These are phyloP conservation scores for Rhagophthalmus giganteus DNA, from an alignment of 2,888 invertebrate genomes.

Conservation along the genomic window DNA sequence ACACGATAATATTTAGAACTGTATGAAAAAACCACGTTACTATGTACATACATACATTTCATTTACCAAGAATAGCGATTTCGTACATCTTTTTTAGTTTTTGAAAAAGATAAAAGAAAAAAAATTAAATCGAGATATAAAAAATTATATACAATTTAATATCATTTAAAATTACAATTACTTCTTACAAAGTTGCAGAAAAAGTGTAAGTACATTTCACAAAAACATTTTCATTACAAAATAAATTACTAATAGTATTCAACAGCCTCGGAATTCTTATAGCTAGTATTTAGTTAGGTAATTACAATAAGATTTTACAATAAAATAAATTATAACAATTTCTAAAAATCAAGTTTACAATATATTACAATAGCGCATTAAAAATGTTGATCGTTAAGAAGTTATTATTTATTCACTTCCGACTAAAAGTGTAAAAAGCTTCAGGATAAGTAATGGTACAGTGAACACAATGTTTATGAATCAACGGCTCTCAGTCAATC, in stretches of 20 bases:
- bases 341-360: conserved; percentile 28
- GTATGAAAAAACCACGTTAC: conserved; percentile 5
- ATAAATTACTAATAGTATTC: conserved; percentile 53
- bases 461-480: conserved; percentile 23
- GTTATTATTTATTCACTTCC: conserved; percentile 6
- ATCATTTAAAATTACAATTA: conserved; percentile 28
- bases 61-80: no score
- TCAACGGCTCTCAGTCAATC: conserved; percentile 2
- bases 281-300: conserved; percentile 46
- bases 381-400: conserved; percentile 11
- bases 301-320: conserved; percentile 47
- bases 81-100: no score
- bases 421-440: conserved; percentile 22
- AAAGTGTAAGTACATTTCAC: conserved; percentile 51
- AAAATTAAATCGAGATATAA: conserved; percentile 14
- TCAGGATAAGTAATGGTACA: conserved; percentile 24
- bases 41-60: no score
- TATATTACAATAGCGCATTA: conserved; percentile 29
- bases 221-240: conserved; percentile 48
- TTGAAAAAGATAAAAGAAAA: conserved; percentile 2
- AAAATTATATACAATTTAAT: conserved; percentile 27
- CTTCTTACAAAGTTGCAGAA: conserved; percentile 25
- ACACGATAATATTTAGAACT: background rate
- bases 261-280: conserved; percentile 54
- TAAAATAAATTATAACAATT: conserved; percentile 50